Percentiles rank a stretch among this genome's conserved stretches.
Evolutionary conservation across 2,797 vertebrate genomes (phyloP).

Genomic region (Sphenopsis melanotis): DNA sequence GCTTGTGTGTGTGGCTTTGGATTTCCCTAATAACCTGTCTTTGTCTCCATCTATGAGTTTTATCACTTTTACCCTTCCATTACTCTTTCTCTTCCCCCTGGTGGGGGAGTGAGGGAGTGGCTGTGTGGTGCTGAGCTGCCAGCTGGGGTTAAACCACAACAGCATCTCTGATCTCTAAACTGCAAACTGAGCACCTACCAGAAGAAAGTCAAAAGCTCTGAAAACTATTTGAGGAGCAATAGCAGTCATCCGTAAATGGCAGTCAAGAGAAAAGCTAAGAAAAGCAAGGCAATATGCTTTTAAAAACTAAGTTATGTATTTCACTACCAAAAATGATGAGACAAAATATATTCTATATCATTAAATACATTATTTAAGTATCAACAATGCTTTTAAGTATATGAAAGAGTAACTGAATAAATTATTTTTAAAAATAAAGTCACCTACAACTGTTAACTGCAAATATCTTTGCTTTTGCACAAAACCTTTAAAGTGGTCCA

Average conservation of each 20-base stretch:
- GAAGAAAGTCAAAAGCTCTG: neutral
- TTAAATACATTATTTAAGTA: neutral
- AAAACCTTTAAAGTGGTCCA: neutral
- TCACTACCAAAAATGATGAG: neutral
- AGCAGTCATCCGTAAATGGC: neutral
- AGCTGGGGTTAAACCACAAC: neutral
- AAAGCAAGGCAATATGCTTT: neutral
- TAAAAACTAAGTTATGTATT: neutral
- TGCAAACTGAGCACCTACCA: neutral
- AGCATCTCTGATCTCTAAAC: neutral
- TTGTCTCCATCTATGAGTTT: neutral
- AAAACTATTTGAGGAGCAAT: neutral
- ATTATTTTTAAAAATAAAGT: neutral
- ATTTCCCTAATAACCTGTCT: neutral
- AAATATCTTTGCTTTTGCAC: neutral
- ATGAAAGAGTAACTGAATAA: neutral
- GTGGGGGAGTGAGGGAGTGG: neutral
- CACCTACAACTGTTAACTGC: neutral
- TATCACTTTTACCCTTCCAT: neutral
- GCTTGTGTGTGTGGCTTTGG: neutral
- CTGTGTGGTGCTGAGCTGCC: neutral
- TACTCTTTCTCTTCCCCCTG: neutral
- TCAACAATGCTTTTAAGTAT: neutral
- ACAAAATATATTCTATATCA: neutral
- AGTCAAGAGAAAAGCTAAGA: neutral